These are phyloP conservation scores for Athetis lepigone DNA, from an alignment of 2,888 invertebrate species.

Conservation along the genomic window DNA sequence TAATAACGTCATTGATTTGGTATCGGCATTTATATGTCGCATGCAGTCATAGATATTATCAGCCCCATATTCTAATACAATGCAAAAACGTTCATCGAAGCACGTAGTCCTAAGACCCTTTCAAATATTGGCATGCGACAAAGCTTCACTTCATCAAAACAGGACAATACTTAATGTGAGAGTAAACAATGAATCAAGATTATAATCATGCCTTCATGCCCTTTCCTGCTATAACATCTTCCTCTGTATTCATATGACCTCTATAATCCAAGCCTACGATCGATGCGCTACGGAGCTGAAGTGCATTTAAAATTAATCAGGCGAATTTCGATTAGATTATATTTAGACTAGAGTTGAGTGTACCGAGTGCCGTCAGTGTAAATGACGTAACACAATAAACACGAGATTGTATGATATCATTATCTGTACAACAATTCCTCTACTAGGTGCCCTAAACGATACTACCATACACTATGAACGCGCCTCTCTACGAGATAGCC, in stretches of 20 bases:
- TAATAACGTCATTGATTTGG: constrained; percentile 7
- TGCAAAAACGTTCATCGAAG: constrained; percentile 33
- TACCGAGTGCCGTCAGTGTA: constrained; percentile 47
- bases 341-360: constrained; percentile 52
- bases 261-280: constrained; percentile 28
- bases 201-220: constrained; percentile 20
- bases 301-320: constrained; percentile 58
- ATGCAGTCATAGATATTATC: constrained; percentile 28
- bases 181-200: constrained; percentile 45
- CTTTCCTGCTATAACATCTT: constrained; percentile 31
- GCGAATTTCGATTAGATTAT: constrained; percentile 49
- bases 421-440: constrained; percentile 41
- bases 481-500: constrained; percentile 50
- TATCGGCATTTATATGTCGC: constrained; percentile 10
- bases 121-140: constrained; percentile 36
- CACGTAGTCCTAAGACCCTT: constrained; percentile 32
- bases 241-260: constrained; percentile 31
- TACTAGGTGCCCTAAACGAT: constrained; percentile 52
- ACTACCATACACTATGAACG: constrained; percentile 41
- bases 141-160: constrained; percentile 51
- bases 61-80: constrained; percentile 34
- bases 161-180: constrained; percentile 33
- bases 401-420: constrained; percentile 69
- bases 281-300: constrained; percentile 28
- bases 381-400: constrained; percentile 70